Evolutionary conservation across 2,888 invertebrate species (phyloP).

Genomic region (Xanthorhoe spadicearia): DNA sequence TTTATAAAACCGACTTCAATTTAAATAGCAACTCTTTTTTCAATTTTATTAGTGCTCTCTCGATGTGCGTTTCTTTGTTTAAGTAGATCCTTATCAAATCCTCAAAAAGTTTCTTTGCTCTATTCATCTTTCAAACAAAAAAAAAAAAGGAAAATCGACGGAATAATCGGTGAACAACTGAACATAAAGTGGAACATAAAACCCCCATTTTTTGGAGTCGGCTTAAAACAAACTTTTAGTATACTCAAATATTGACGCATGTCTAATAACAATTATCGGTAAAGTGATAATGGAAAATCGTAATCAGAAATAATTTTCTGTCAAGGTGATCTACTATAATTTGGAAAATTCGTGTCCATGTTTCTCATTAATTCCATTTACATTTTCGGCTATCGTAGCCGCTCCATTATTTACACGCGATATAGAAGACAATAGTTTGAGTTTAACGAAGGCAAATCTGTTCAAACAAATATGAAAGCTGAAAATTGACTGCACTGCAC

Average conservation of each 20-base stretch:
- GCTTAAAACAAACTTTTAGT: no score
- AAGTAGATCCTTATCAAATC: no score
- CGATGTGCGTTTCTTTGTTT: no score
- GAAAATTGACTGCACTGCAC: constrained; percentile 41
- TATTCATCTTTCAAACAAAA: no score
- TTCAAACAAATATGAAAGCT: constrained; percentile 34
- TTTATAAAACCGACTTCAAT: no score
- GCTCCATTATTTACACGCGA: constrained; percentile 40
- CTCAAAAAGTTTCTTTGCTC: no score
- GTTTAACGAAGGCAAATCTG: constrained; percentile 5
- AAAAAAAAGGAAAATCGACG: no score
- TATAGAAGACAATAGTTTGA: constrained; percentile 34
- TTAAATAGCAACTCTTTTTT: no score
- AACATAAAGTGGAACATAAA: no score
- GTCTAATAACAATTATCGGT: background rate
- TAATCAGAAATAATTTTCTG: constrained; percentile 6
- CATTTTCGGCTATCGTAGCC: constrained; percentile 9
- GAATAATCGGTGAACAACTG: no score
- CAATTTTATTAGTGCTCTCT: no score
- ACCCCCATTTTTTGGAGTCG: no score
- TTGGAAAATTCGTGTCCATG: constrained; percentile 7
- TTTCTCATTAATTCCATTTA: constrained; percentile 14
- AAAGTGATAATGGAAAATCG: background rate
- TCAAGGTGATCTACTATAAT: constrained; percentile 16
- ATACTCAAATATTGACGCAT: background rate